Evolutionary conservation across 2,113 vertebrate genomes (phyloP).

Genomic region (Zingel zingel): DNA sequence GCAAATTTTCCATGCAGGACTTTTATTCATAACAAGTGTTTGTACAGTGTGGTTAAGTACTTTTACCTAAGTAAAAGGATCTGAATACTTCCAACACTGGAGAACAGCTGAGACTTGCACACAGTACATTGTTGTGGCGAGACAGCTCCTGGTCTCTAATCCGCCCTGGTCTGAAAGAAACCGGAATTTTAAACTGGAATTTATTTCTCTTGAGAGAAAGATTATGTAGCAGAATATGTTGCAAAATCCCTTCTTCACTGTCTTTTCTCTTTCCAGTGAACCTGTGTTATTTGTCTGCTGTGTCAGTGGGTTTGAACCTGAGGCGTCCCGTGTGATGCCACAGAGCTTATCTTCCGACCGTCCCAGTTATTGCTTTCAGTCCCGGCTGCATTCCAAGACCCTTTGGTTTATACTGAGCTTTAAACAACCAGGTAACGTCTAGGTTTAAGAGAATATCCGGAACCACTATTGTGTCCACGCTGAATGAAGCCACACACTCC

Average conservation of each 20-base stretch:
- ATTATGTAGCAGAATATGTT: no score
- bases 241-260: no score
- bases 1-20: no score
- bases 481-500: not conserved
- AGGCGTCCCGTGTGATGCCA: conserved; percentile 30
- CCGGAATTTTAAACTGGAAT: not conserved
- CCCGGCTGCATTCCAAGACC: conserved; percentile 49
- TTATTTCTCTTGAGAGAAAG: no score
- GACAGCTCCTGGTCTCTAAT: conserved; percentile 50
- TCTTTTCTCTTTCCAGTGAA: no score
- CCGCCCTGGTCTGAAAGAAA: conserved; percentile 32
- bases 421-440: conserved; percentile 26
- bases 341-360: conserved; percentile 44
- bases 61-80: no score
- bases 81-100: not conserved
- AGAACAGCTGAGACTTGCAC: not conserved
- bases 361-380: conserved; percentile 47
- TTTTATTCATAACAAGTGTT: no score
- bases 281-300: not conserved
- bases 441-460: conserved; percentile 32
- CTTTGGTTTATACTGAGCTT: conserved; percentile 27
- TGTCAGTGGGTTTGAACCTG: not conserved
- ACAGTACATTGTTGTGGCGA: conserved; percentile 19
- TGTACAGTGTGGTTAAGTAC: no score
- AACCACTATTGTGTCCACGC: conserved; percentile 12